Conservation (phyloP, 1,140 invertebrate genomes). For the Zaprionus inermis region DNA sequence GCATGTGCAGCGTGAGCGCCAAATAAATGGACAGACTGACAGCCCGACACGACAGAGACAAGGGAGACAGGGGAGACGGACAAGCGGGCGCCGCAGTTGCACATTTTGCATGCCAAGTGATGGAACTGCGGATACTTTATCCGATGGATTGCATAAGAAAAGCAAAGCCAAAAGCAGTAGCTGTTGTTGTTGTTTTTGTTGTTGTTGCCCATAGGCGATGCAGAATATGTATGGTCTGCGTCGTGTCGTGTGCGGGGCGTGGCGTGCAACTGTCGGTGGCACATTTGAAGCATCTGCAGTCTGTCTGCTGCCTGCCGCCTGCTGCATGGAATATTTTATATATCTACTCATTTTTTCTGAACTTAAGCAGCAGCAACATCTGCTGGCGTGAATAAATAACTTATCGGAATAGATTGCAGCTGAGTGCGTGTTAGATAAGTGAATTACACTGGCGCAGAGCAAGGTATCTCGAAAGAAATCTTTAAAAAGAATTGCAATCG, state of each 20-base stretch:
- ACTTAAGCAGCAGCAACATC: constrained; percentile 21
- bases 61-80: background rate
- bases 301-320: constrained; percentile 32
- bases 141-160: constrained; percentile 74
- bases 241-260: constrained; percentile 14
- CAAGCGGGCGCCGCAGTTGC: constrained; percentile 8
- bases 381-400: constrained; percentile 51
- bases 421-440: constrained; percentile 42
- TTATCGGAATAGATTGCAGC: constrained; percentile 43
- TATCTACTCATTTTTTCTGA: constrained; percentile 15
- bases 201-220: background rate
- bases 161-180: constrained; percentile 35
- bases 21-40: constrained; percentile 51
- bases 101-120: constrained; percentile 77
- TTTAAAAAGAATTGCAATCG: background rate
- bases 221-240: too few species aligned
- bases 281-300: constrained; percentile 37
- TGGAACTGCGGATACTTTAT: constrained; percentile 48
- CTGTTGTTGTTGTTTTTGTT: constrained; percentile 21
- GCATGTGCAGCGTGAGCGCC: constrained; percentile 49
- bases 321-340: constrained; percentile 34
- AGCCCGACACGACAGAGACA: constrained; percentile 49
- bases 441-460: constrained; percentile 25
- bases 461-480: constrained; percentile 11
- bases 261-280: constrained; percentile 30